Base-by-base conservation (phyloP, 2,113 vertebrate genomes). In the Apteryx mantelli region DNA sequence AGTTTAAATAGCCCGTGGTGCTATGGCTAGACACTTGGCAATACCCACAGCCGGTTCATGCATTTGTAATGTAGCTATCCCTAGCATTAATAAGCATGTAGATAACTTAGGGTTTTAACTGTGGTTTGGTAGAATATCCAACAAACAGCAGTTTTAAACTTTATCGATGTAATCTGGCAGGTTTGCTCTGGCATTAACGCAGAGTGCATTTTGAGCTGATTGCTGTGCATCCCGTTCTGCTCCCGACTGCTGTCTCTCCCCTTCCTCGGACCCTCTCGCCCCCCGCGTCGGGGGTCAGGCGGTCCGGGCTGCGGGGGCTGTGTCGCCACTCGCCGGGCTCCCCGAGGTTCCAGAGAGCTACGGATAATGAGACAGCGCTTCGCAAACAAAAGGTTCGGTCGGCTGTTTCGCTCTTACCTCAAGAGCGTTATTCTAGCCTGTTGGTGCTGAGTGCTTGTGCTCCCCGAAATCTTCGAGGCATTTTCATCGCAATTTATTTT, bases 401-500 rank as follows among this genome's bases (percentile, higher is more conserved):
- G 82, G 2, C 48, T 68, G 21, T 30, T 25, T 40, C 79, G 30
- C 48, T 85, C 61, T 40, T 76, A 1, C 65, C 65, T 76, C 8
- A 20, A 77, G 42, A 63, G 19, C 16, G 5, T 42, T 44, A 18
- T 34, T 84, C 50, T 44, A 18, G 44, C 1, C 3, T 52, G 70
- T 68, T 1, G 1, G 8, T 61, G 61, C 77, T 69, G 83, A n/a
- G 82, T 34, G 70, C 66, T 80, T 88, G 76, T 38, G 11, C 34
- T 73, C 48, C 77, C 21, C 17, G 22, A 73, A 80, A 10, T 13
- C 16, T 24, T 95, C 60, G 28, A 93, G 78, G 74, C 50, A 5
- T 19, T 85, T 71, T 52, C n/a, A 14, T 22, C 64, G 66, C 63
- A 12, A 0, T 0, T 2, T 32, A 1, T 1, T 1, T 36, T 44